Base-by-base conservation (phyloP, 1,140 invertebrate species). In the Stegodyphus mimosarum region DNA sequence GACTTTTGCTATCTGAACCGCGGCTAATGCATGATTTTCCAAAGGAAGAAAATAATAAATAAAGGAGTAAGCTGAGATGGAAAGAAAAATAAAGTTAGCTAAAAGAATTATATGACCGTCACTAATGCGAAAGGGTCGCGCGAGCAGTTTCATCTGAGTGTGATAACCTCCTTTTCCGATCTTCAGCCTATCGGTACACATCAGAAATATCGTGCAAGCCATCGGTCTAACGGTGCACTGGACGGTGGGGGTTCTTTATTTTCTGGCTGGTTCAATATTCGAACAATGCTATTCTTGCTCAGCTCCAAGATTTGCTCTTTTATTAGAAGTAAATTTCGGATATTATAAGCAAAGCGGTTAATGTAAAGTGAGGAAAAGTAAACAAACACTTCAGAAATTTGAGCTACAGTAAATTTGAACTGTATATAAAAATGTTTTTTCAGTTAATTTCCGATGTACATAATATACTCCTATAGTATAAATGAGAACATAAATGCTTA, bases 1-100 rank as follows among this genome's bases (percentile, higher is more conserved):
- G 33, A 33, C 33, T 33, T 33, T 70, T 73, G 49, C 49, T 67
- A 18, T 50, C 48, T 83, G 80, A 83, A 83, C 80, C 80, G 80
- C 74, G 52, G 70, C 80, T 83, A 83, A 83, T 83, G 80, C 80
- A 83, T 60, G 80, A 83, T 71, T 81, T 81, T 81, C 79, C 79
- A 81, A 81, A 71, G 77, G 67, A 83, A 73, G 80, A 83, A 83
- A 83, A 83, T 74, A 83, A 83, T 83, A 83, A 83, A 83, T 83
- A 83, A 74, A 83, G 80, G 69, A 52, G 79, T 72, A 71, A 81
- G 79, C 71, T 74, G 67, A 73, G 70, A 81, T 52, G 55, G 33
- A 33, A 81, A 74, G 70, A 83, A 83, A 83, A 83, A 83, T 83
- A 83, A 83, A 83, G 80, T 83, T 83, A 74, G 80, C 80, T 83